Conservation (phyloP, 2,113 vertebrate species). For the Microcebus lehilahytsara region DNA sequence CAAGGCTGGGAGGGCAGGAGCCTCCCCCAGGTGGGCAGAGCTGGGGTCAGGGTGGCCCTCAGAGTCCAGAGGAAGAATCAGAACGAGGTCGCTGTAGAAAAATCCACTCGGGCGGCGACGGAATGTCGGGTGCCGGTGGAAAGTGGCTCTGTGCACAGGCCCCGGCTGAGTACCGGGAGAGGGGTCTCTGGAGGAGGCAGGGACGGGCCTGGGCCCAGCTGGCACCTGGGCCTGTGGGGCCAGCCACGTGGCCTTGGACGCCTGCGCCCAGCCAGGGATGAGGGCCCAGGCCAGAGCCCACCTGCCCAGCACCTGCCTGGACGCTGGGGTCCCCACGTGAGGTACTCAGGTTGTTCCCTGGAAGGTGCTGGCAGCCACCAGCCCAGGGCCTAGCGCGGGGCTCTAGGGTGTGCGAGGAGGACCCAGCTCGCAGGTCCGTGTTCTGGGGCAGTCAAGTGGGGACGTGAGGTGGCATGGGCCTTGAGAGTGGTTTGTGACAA, state of each 20-base stretch:
- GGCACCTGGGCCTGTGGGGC: neutral
- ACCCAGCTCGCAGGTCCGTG: conserved; percentile 63
- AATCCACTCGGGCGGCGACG: neutral
- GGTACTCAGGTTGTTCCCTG: conserved; percentile 75
- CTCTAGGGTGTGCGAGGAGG: neutral
- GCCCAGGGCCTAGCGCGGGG: neutral
- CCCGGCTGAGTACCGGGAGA: neutral
- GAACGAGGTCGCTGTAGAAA: neutral
- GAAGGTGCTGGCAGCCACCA: conserved; percentile 58
- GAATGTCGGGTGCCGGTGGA: neutral
- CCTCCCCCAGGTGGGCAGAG: neutral
- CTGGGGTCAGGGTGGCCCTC: neutral
- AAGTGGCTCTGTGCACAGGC: neutral
- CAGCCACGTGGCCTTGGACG: conserved; percentile 48
- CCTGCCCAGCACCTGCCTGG: conserved; percentile 58
- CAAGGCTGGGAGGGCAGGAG: neutral
- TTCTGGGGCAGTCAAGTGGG: conserved; percentile 30
- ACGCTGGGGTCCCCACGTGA: conserved; percentile 59
- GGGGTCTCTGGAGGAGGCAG: neutral
- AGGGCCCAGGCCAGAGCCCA: conserved; percentile 34
- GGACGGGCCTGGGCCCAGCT: neutral
- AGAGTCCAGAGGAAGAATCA: conserved; percentile 46
- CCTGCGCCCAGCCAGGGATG: conserved; percentile 32
- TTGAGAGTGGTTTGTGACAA: conserved; percentile 38
- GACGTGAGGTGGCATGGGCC: conserved; percentile 6